Evolutionary conservation across 2,113 vertebrate species (phyloP), one percentile per base, ranked within the genome.

Genomic region (Eretmodus cyanostictus): DNA sequence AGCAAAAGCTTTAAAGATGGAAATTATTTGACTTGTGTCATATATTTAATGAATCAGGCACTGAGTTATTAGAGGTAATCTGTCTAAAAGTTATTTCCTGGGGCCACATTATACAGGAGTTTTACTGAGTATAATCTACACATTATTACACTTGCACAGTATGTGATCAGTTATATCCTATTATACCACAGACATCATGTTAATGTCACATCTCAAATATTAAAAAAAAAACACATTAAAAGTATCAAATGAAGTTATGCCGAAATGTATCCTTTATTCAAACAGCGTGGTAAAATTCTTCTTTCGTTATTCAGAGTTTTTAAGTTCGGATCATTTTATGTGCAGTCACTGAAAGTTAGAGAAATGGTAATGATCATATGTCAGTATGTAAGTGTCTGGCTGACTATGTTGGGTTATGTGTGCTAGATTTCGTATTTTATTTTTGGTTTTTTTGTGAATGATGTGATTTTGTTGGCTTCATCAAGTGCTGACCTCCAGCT

Each of bases 401-500:
- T 68, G 63, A 40, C 36, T 40, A 13, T 9, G 12, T 42, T 9
- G 36, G 36, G 12, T 24, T 42, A 14, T 22, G n/a, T 24, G 36
- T 14, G n/a, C n/a, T 42, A 6, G 38, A 24, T 24, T 40, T 71
- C 1, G 5, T 71, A 3, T 7, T 38, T 3, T 40, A 13, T 40
- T n/a, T 38, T 2, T 7, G 3, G 0, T 24, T 42, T 73, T 42
- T 11, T 73, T 27, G 22, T 1, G 68, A 45, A 45, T 45, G 22
- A 45, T 73, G 38, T 71, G 38, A 16, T 17, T 73, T 73, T 27
- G n/a, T 71, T 71, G 36, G 66, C 19, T 14, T 68, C 34, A 40
- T 40, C 63, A 68, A 40, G 63, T 68, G 34, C 7, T 40, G 63
- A 68, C 61, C 61, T 68, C 61, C 61, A 66, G 61, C 61, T 66